phyloP scores from a whole-genome alignment of 2,113 vertebrate species.

The Onychostruthus taczanowskii region DNA sequence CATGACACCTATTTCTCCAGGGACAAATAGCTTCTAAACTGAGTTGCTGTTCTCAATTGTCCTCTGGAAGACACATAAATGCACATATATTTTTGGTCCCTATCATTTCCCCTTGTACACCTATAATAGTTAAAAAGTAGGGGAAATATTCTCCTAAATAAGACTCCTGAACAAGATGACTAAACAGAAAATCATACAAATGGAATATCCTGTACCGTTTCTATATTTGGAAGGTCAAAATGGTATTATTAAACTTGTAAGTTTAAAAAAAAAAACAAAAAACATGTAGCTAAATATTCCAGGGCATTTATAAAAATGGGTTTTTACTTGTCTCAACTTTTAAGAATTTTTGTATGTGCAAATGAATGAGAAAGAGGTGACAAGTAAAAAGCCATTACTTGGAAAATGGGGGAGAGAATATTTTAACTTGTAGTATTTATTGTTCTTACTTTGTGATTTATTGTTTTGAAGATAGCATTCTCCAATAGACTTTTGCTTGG shows the following conservation, averaged over 20 bases:
- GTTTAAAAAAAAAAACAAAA: not conserved
- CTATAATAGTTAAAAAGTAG: not conserved
- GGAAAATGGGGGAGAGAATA: not conserved
- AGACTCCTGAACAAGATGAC: not conserved
- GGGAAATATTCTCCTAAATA: not conserved
- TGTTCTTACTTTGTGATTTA: not conserved
- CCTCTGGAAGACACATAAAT: not conserved
- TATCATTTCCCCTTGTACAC: not conserved
- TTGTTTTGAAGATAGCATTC: not conserved
- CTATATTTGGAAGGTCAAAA: not conserved
- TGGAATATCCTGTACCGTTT: not conserved
- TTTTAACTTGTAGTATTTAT: not conserved
- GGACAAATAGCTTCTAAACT: not conserved
- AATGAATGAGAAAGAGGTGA: not conserved
- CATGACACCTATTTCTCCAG: not conserved
- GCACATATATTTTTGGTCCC: not conserved
- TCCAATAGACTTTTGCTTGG: not conserved
- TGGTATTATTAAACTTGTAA: not conserved
- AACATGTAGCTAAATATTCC: not conserved
- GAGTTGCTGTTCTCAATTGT: not conserved
- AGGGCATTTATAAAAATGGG: accelerated
- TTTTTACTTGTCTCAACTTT: not conserved
- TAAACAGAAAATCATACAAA: not conserved
- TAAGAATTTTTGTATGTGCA: not conserved
- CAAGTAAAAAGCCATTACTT: not conserved